These are phyloP conservation scores for Aselliscus stoliczkanus DNA, from an alignment of 2,797 vertebrate species.

Conservation along the genomic window DNA sequence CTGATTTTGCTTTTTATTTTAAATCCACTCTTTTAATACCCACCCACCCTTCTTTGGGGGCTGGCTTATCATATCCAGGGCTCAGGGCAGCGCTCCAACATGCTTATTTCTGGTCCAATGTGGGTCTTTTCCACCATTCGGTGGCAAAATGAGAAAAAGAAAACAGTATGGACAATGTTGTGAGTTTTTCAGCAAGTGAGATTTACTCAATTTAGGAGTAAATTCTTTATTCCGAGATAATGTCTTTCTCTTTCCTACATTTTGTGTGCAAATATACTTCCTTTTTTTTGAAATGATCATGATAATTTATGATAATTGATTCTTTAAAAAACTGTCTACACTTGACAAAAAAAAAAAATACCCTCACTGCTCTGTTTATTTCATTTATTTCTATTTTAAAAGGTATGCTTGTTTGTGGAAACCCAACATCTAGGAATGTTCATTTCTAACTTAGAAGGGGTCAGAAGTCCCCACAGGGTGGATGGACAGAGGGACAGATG, in stretches of 20 bases:
- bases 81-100: not conserved
- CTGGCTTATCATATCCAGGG: not conserved
- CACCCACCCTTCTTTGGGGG: not conserved
- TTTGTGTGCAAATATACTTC: not conserved
- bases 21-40: not conserved
- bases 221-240: slow-evolving; percentile 11
- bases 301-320: not conserved
- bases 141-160: not conserved
- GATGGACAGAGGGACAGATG: not conserved
- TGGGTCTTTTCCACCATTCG: not conserved
- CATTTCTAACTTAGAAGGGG: not conserved
- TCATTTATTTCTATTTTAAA: not conserved
- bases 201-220: slow-evolving; percentile 1
- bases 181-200: not conserved
- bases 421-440: not conserved
- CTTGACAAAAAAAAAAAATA: not conserved
- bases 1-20: not conserved
- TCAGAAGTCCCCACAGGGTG: not conserved
- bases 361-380: not conserved
- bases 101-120: not conserved
- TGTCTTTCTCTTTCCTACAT: not conserved
- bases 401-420: not conserved
- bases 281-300: not conserved
- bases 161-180: not conserved
- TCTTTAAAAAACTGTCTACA: not conserved